These are phyloP conservation scores for Chiroxiphia lanceolata DNA, from an alignment of 2,797 vertebrate species.

Conservation along the genomic window DNA sequence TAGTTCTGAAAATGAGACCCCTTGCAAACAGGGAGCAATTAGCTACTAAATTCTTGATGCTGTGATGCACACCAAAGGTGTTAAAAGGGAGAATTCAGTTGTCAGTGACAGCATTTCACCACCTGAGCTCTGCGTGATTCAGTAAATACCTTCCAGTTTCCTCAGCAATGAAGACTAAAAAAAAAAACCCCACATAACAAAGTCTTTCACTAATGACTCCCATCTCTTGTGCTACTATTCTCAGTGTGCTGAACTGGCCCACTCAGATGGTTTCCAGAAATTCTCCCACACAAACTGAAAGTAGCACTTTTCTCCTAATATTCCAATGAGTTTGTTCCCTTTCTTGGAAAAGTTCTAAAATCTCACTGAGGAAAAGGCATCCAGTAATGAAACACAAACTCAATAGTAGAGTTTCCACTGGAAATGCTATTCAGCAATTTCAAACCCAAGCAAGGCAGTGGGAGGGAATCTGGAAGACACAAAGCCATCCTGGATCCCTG, in stretches of 20 bases:
- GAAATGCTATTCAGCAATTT: not conserved
- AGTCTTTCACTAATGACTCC: not conserved
- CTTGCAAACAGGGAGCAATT: not conserved
- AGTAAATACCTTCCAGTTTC: not conserved
- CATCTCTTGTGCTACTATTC: not conserved
- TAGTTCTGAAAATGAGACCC: not conserved
- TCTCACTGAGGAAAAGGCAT: not conserved
- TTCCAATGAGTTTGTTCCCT: not conserved
- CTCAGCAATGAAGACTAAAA: not conserved
- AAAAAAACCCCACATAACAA: not conserved
- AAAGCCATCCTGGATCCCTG: not conserved
- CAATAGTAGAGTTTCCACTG: not conserved
- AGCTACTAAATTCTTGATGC: not conserved
- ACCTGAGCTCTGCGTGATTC: not conserved
- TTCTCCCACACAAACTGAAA: not conserved
- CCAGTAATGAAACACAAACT: not conserved
- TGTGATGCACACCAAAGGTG: not conserved
- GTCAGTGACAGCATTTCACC: not conserved
- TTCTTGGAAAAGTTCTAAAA: not conserved
- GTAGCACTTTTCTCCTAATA: not conserved
- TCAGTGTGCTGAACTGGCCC: not conserved
- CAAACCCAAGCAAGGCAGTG: not conserved
- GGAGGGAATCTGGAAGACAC: not conserved
- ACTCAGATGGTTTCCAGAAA: not conserved
- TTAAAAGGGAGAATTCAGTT: not conserved